Base-by-base conservation (phyloP, 2,797 vertebrate species). In the Gymnocypris eckloni region DNA sequence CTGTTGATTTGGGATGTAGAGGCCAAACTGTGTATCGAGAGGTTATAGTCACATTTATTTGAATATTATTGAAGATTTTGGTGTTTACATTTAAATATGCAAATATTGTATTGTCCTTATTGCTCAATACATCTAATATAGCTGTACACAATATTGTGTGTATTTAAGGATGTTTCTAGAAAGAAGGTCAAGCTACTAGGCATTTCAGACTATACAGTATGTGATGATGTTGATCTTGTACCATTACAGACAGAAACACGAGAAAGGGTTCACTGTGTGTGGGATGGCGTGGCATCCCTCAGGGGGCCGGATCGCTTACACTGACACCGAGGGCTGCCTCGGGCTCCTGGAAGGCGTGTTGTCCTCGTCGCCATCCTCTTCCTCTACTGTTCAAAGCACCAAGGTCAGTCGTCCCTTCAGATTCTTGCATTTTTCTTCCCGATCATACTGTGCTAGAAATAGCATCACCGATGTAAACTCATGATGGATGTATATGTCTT, bases 261-360 rank as follows among this genome's bases (percentile, higher is more conserved):
- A 99, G 89, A 99, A 97, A 89, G 95, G 95, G 41, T 98, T 97
- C 92, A 95, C 96, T 0, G 93, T 99, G 84, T 98, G 97, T 91
- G 92, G 96, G 0, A 86, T 99, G 89, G 96, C 96, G 0, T 99
- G 98, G 98, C 96, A 97, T 84, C 97, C 98, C 1, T 95, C 95
- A 1, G 93, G 94, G 9, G 86, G 75, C 7, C 96, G 95, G 89
- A 93, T 99, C 0, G 97, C 95, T 72, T 99, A 98, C 91, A 98
- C 98, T 0, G 98, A 99, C 90, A 96, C 92, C 0, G 96, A 99
- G 94, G 98, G 98, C 88, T 97, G 98, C 71, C 93, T 99, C 86
- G 97, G 98, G 0, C 92, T 99, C n/a, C 87, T 99, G 90, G 97
- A 99, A 37, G 93, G 95, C 6, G 79, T 99, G 1, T 83, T 93